Evolutionary conservation across 2,113 vertebrate genomes (phyloP).

Genomic region (Poeciliopsis prolifica): DNA sequence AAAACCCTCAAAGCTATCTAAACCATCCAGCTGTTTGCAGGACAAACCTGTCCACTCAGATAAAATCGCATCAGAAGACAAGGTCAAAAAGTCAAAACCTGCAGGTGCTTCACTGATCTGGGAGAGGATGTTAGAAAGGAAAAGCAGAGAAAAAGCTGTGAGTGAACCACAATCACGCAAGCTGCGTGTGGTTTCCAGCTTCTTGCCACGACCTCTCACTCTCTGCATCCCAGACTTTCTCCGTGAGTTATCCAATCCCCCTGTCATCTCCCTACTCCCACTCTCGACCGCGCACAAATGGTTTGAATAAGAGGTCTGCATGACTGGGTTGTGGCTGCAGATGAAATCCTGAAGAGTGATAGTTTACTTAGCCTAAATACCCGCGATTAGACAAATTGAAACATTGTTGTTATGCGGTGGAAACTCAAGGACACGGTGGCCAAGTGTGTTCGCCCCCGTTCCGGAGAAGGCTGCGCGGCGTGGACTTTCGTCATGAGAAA

Average conservation of each 20-base stretch:
- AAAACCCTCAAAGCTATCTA: neutral
- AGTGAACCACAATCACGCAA: constrained; percentile 78
- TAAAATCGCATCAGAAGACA: neutral
- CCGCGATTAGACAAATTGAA: constrained; percentile 86
- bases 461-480: constrained; percentile 64
- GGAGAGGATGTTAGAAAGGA: neutral
- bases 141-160: constrained; percentile 31
- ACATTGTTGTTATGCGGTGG: constrained; percentile 89
- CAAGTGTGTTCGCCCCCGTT: constrained; percentile 49
- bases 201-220: constrained; percentile 84
- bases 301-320: constrained; percentile 90
- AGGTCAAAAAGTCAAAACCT: constrained; percentile 20
- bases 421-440: constrained; percentile 79
- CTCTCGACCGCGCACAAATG: constrained; percentile 87
- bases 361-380: constrained; percentile 90
- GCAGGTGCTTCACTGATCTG: constrained; percentile 73
- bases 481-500: constrained; percentile 72
- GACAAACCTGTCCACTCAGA: neutral
- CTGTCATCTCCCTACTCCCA: constrained; percentile 55
- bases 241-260: constrained; percentile 82
- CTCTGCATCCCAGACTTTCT: constrained; percentile 78
- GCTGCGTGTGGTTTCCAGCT: constrained; percentile 80
- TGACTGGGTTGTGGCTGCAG: constrained; percentile 84
- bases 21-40: neutral
- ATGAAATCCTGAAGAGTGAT: constrained; percentile 79